Conservation (phyloP, 2,888 invertebrate genomes). For the Hyposoter didymator region DNA sequence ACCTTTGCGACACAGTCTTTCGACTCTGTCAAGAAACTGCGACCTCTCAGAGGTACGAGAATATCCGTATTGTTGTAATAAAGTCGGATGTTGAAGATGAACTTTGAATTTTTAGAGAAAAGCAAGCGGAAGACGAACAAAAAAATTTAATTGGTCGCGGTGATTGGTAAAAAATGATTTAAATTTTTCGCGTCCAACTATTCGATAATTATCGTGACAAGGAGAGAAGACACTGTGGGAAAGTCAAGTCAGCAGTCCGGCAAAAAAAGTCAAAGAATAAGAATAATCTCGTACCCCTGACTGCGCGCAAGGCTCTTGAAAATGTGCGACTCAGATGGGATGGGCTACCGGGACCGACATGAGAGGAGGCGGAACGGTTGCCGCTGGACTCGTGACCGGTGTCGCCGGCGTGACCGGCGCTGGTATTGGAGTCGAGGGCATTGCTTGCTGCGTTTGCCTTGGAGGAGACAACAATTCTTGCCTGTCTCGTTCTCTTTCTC, state of each 20-base stretch:
- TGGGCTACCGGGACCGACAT: conserved; percentile 70
- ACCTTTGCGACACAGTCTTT: conserved; percentile 22
- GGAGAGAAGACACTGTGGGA: conserved; percentile 38
- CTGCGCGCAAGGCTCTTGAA: neutral
- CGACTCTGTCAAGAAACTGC: conserved; percentile 17
- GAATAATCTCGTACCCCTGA: conserved; percentile 31
- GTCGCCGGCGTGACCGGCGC: conserved; percentile 51
- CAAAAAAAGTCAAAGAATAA: conserved; percentile 2
- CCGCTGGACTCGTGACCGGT: conserved; percentile 64
- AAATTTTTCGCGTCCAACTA: conserved; percentile 35
- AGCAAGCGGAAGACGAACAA: conserved; percentile 20
- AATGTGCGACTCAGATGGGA: conserved; percentile 67
- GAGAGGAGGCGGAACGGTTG: conserved; percentile 64
- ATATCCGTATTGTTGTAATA: neutral
- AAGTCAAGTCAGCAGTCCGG: neutral
- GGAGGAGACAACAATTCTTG: conserved; percentile 89
- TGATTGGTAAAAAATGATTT: neutral
- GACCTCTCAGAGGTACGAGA: conserved; percentile 7
- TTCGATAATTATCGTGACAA: conserved; percentile 51
- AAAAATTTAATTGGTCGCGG: conserved; percentile 41
- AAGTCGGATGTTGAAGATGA: neutral
- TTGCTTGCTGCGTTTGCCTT: conserved; percentile 83
- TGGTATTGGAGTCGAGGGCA: conserved; percentile 79
- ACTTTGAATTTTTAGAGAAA: neutral
- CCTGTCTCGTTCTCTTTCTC: conserved; percentile 90